Base-by-base conservation (phyloP, 2,113 vertebrate genomes). In the Sakesphorus luctuosus region DNA sequence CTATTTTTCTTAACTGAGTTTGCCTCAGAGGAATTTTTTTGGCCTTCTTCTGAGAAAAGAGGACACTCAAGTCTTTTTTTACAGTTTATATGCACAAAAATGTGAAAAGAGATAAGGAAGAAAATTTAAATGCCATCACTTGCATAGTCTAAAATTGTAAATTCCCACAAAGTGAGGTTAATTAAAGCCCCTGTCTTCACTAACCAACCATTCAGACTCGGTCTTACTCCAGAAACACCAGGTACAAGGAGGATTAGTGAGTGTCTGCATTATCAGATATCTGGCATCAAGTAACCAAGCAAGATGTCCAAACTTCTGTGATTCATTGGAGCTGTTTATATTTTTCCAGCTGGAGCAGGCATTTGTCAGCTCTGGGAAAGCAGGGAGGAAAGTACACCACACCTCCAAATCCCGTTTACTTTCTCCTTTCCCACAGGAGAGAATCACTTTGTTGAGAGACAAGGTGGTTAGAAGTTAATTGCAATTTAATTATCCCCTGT, bases 381-480 rank as follows among this genome's bases (percentile, higher is more conserved):
- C 72, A 71, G 79, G 49, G 63, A 71, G 40, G 58, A 87, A 80
- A 93, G 40, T 11, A 71, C 62, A 74, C 61, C 59, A 84, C 43
- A 38, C 79, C 68, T 86, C 78, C 78, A 87, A 95, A 94, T 91
- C 81, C 79, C 89, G 0, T 95, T 95, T 94, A 93, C 84, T 96
- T 95, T 97, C 94, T 90, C 84, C 84, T 82, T 84, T 84, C 81
- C 74, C 94, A 77, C 25, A 86, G 72, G 92, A 89, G 67, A 86
- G 72, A 78, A 95, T 49, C 75, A 55, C 86, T 90, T 94, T 94
- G 93, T 83, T 94, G 93, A 94, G 86, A 93, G 93, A 92, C 77
- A 84, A 84, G 61, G 73, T 92, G 73, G 89, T 97, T 89, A 84
- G 80, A 89, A 92, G 87, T 87, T 95, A 96, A 97, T 97, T 91